These are phyloP conservation scores for Parnassius smintheus DNA, from an alignment of 2,888 invertebrate species.

Conservation along the genomic window DNA sequence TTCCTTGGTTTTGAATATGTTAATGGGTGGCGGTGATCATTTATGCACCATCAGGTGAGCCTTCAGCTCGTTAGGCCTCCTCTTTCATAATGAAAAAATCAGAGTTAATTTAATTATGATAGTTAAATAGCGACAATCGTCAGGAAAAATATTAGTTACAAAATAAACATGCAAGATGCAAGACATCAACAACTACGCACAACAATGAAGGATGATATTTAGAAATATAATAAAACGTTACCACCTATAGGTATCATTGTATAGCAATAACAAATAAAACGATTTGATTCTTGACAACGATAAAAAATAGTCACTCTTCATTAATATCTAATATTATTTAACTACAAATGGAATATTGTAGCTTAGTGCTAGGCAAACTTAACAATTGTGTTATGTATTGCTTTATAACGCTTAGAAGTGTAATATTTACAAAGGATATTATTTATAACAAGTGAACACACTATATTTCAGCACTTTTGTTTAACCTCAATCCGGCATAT, in stretches of 20 bases:
- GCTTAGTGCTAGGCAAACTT: slow-evolving; percentile 62
- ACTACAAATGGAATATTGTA: slow-evolving; percentile 42
- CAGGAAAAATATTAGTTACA: neutral
- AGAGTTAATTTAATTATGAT: too few relatives aligned
- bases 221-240: slow-evolving; percentile 14
- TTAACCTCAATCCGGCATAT: slow-evolving; percentile 90
- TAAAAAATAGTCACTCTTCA: slow-evolving; percentile 27
- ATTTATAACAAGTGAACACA: slow-evolving; percentile 66
- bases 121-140: too few relatives aligned
- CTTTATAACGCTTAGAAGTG: slow-evolving; percentile 54
- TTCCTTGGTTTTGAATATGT: too few relatives aligned
- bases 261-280: slow-evolving; percentile 26
- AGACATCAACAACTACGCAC: slow-evolving; percentile 6
- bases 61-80: too few relatives aligned
- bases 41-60: too few relatives aligned
- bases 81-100: too few relatives aligned
- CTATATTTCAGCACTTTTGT: slow-evolving; percentile 34
- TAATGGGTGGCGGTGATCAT: too few relatives aligned
- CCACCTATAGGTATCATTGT: slow-evolving; percentile 1
- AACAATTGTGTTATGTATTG: slow-evolving; percentile 61
- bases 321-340: slow-evolving; percentile 32
- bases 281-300: slow-evolving; percentile 18
- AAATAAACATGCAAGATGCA: neutral
- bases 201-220: slow-evolving; percentile 1
- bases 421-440: slow-evolving; percentile 40